Conservation (phyloP, 2,113 vertebrate genomes). For the Psilopogon haemacephalus region DNA sequence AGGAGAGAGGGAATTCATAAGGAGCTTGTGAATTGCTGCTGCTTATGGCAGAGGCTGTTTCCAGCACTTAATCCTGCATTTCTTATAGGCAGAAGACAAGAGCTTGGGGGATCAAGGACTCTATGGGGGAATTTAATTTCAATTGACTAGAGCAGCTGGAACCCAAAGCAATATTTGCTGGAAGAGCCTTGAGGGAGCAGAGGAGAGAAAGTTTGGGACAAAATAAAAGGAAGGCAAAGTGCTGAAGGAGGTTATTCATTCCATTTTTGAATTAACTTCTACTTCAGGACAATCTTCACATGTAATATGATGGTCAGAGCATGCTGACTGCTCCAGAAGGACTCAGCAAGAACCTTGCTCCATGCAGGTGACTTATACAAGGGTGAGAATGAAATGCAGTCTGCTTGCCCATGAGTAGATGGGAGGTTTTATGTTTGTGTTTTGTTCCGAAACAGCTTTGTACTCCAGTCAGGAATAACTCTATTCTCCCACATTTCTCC, state of each 20-base stretch:
- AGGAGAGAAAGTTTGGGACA: neutral
- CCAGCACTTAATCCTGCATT: neutral
- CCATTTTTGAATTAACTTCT: neutral
- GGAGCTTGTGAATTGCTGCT: neutral
- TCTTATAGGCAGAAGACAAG: neutral
- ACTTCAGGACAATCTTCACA: neutral
- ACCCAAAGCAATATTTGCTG: neutral
- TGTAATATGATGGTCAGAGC: neutral
- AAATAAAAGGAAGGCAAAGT: neutral
- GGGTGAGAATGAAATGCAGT: slow-evolving; percentile 49
- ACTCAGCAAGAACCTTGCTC: slow-evolving; percentile 7
- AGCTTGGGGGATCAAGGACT: neutral
- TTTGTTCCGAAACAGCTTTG: slow-evolving; percentile 34
- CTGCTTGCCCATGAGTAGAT: slow-evolving; percentile 36
- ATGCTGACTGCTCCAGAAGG: neutral
- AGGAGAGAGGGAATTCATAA: neutral
- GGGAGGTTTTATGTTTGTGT: slow-evolving; percentile 25
- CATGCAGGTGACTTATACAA: slow-evolving; percentile 1
- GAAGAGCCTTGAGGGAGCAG: neutral
- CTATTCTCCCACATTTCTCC: slow-evolving; percentile 50
- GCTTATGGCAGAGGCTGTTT: neutral
- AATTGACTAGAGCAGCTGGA: slow-evolving; percentile 8
- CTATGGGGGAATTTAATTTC: neutral
- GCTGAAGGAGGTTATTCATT: neutral
- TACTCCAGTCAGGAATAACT: slow-evolving; percentile 36